Percentiles rank a stretch among this genome's conserved stretches.
Evolutionary conservation across 2,888 invertebrate genomes (phyloP).

Genomic region (Cryptus armator): DNA sequence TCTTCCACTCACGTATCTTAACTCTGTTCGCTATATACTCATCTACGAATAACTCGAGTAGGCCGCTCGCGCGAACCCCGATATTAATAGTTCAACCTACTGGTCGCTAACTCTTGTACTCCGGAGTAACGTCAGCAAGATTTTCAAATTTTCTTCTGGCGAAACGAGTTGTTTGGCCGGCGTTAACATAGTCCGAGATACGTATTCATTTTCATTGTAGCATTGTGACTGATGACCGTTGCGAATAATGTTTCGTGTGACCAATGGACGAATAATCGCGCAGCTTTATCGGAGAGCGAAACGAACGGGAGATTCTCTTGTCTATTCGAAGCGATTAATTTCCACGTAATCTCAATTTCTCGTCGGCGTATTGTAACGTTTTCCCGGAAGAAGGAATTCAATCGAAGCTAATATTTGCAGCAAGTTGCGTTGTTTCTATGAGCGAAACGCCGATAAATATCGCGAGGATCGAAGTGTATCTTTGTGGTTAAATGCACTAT

Average conservation of each 20-base stretch:
- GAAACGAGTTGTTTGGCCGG: background rate
- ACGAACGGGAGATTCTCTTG: background rate
- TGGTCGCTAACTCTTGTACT: conserved; percentile 57
- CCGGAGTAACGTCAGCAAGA: conserved; percentile 49
- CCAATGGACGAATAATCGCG: background rate
- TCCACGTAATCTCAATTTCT: background rate
- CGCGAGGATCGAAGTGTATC: background rate
- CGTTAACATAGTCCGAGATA: too few relatives aligned
- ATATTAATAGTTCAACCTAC: conserved; percentile 72
- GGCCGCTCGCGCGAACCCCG: conserved; percentile 57
- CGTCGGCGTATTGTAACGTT: background rate
- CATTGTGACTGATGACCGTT: background rate
- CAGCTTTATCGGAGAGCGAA: background rate
- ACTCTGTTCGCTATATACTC: conserved; percentile 23
- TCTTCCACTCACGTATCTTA: conserved; percentile 46
- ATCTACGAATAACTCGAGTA: conserved; percentile 68
- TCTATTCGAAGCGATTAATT: conserved; percentile 2
- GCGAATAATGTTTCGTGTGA: background rate
- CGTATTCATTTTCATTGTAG: background rate
- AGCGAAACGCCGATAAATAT: conserved; percentile 10
- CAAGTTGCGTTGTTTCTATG: background rate
- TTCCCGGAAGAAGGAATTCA: background rate
- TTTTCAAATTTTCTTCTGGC: conserved; percentile 25
- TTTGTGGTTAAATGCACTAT: conserved; percentile 5
- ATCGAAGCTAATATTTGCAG: background rate